Conservation (phyloP, 92 coral and sea anemone species). For the Zoanthus gigantus region DNA sequence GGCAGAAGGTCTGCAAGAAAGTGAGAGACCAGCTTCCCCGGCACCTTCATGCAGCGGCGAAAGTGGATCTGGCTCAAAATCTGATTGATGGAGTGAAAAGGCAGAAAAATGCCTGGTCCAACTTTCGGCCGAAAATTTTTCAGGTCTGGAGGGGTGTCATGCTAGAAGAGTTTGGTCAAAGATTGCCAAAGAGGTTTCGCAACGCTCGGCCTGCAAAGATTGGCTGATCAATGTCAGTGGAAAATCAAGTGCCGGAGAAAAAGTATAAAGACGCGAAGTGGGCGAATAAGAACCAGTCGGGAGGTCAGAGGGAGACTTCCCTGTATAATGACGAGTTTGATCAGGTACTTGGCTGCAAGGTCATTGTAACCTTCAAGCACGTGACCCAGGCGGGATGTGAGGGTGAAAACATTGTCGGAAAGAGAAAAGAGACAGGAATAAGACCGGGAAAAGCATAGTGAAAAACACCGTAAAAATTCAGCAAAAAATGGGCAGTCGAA, state of each 20-base stretch:
- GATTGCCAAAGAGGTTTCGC: constrained; percentile 7
- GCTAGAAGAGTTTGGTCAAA: constrained; percentile 34
- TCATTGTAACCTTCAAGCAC: constrained; percentile 35
- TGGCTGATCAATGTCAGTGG: constrained; percentile 28
- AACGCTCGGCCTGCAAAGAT: constrained; percentile 1
- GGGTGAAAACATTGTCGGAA: no score
- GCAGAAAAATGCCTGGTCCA: constrained; percentile 18
- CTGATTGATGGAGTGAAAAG: neutral
- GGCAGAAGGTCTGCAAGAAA: constrained; percentile 28
- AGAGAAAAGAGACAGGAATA: neutral
- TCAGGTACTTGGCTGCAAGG: constrained; percentile 50
- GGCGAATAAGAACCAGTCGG: constrained; percentile 44
- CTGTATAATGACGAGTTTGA: constrained; percentile 42
- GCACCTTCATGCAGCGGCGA: no score
- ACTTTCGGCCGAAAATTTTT: constrained; percentile 10
- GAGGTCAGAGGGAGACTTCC: constrained; percentile 47
- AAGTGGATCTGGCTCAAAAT: neutral
- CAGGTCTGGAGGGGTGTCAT: neutral
- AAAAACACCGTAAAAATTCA: constrained; percentile 1
- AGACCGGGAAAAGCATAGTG: constrained; percentile 9
- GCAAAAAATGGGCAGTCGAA: constrained; percentile 18
- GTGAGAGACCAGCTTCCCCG: neutral
- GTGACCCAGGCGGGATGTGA: neutral
- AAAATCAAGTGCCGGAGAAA: constrained; percentile 49
- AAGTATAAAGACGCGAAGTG: constrained; percentile 41